Conservation (phyloP, 1,140 invertebrate genomes). For the Drosophila parvula region DNA sequence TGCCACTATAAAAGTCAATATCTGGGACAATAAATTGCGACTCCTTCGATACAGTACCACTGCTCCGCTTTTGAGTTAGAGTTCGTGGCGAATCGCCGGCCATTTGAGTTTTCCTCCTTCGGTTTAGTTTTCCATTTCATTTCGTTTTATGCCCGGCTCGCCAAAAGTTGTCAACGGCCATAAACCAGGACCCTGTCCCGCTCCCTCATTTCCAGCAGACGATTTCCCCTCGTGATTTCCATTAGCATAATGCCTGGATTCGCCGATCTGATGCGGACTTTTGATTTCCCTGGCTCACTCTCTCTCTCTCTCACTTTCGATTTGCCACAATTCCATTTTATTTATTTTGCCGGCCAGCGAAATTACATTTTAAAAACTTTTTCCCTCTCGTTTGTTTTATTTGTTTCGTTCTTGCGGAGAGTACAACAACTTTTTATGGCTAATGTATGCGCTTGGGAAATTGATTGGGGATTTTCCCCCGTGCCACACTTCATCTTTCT, state of each 20-base stretch:
- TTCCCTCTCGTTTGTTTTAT: constrained; percentile 59
- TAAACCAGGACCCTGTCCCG: constrained; percentile 32
- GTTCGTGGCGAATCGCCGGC: constrained; percentile 49
- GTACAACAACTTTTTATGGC: constrained; percentile 66
- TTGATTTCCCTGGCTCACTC: constrained; percentile 47
- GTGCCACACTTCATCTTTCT: background rate
- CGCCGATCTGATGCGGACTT: constrained; percentile 31
- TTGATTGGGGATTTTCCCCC: constrained; percentile 51
- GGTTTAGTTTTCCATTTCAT: constrained; percentile 78
- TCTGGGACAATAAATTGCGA: constrained; percentile 79
- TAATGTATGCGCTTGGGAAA: constrained; percentile 75
- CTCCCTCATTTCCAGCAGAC: constrained; percentile 54
- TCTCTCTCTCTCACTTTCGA: constrained; percentile 51
- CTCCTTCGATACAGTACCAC: constrained; percentile 49
- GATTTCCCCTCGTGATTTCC: constrained; percentile 42
- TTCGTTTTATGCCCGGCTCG: constrained; percentile 75
- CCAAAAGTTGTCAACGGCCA: constrained; percentile 76
- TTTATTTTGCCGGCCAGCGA: constrained; percentile 60
- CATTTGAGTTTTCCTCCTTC: constrained; percentile 39
- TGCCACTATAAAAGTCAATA: constrained; percentile 81
- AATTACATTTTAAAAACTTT: constrained; percentile 82
- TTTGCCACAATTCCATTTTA: constrained; percentile 77
- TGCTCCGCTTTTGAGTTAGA: constrained; percentile 44
- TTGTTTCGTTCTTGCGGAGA: constrained; percentile 26
- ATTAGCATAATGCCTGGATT: constrained; percentile 75